Evolutionary conservation across 2,888 invertebrate species (phyloP).

Genomic region (Nipponacmea schrenckii): DNA sequence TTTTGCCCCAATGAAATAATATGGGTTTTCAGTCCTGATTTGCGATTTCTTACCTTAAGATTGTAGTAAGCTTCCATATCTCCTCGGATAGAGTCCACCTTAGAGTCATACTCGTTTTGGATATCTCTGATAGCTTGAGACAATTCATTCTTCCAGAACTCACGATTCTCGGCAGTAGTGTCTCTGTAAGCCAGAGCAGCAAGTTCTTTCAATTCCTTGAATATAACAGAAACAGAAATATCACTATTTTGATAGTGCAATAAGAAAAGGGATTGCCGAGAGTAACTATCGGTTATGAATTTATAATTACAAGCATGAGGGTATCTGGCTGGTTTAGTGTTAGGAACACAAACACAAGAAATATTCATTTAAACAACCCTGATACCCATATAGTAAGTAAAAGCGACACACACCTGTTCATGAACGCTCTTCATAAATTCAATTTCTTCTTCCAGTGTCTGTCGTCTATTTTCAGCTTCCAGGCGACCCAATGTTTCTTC

Average conservation of each 20-base stretch:
- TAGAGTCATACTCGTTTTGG: constrained; percentile 70
- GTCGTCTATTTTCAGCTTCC: constrained; percentile 70
- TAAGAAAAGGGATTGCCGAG: background rate
- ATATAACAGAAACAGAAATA: background rate
- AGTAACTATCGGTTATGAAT: background rate
- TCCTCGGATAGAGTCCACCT: constrained; percentile 67
- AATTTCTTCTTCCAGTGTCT: constrained; percentile 70
- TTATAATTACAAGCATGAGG: too few species aligned
- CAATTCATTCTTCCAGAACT: constrained; percentile 72
- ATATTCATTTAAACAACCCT: too few species aligned
- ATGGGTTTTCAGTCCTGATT: too few species aligned
- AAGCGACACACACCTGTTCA: constrained; percentile 64
- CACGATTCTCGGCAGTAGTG: constrained; percentile 71
- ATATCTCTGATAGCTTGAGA: constrained; percentile 70
- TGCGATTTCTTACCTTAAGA: constrained; percentile 66
- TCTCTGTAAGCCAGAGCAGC: constrained; percentile 70
- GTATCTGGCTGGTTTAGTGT: too few species aligned
- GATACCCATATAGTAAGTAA: too few species aligned
- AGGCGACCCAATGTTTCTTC: constrained; percentile 70
- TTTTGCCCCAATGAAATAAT: too few species aligned
- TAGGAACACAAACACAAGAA: too few species aligned
- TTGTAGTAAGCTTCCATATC: constrained; percentile 72
- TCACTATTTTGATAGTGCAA: background rate
- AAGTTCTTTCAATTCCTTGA: constrained; percentile 70
- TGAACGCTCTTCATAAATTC: constrained; percentile 70